Conservation (phyloP, 2,797 vertebrate genomes). For the Enteromius trimaculatus region DNA sequence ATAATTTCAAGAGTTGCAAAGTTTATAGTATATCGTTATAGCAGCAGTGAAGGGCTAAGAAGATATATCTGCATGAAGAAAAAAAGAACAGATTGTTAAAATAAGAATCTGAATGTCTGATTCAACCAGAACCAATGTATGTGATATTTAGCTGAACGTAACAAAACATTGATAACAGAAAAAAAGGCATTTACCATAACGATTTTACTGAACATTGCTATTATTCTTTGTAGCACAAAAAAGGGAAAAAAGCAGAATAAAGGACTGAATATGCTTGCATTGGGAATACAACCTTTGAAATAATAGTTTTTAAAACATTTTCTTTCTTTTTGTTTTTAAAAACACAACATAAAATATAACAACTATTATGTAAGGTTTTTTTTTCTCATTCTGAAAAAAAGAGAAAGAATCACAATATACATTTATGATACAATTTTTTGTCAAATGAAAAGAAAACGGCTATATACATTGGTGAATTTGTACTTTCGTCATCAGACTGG, state of each 20-base stretch:
- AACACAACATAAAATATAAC: conserved; percentile 86
- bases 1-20: conserved; percentile 91
- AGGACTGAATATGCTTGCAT: conserved; percentile 23
- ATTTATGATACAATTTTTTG: conserved; percentile 88
- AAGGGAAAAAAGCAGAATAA: conserved; percentile 49
- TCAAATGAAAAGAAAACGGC: conserved; percentile 77
- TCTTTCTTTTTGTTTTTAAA: conserved; percentile 73
- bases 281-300: conserved; percentile 41
- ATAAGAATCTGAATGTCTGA: conserved; percentile 58
- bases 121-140: conserved; percentile 36
- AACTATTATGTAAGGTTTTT: conserved; percentile 86
- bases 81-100: conserved; percentile 63
- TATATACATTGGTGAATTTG: conserved; percentile 89
- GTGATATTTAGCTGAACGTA: conserved; percentile 35
- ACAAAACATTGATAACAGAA: conserved; percentile 60
- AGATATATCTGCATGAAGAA: conserved; percentile 76
- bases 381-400: conserved; percentile 79
- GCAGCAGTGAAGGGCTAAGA: conserved; percentile 91
- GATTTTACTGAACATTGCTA: conserved; percentile 67
- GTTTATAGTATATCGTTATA: conserved; percentile 86
- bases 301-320: conserved; percentile 73
- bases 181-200: conserved; percentile 74
- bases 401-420: conserved; percentile 90
- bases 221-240: conserved; percentile 23
- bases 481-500: conserved; percentile 83